Conservation (phyloP, 1,140 invertebrate species). For the Myzus persicae region DNA sequence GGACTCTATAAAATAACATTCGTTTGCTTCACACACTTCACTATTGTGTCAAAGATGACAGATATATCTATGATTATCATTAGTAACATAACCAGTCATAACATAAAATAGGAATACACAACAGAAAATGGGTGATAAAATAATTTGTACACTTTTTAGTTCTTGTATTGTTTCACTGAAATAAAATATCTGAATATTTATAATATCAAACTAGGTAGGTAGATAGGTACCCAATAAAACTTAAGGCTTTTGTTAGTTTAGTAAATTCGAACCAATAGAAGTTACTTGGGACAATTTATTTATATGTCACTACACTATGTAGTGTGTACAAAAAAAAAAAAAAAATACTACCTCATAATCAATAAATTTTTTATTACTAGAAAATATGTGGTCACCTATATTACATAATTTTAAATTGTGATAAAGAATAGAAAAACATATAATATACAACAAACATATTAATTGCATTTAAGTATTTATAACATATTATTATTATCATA, state of each 20-base stretch:
- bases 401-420: background rate
- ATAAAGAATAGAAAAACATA: background rate
- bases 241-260: background rate
- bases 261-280: background rate
- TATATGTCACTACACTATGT: no score
- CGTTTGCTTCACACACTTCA: background rate
- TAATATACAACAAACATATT: background rate
- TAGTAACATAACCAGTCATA: background rate
- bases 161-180: no score
- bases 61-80: no score
- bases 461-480: no score
- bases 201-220: no score
- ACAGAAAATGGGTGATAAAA: background rate
- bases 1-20: background rate
- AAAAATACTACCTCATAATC: no score
- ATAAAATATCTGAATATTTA: no score
- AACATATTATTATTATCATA: no score
- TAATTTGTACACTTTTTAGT: background rate
- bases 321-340: background rate
- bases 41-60: background rate
- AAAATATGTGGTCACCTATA: background rate
- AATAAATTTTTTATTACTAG: background rate
- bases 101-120: background rate
- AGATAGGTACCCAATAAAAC: no score
- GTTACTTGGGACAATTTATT: no score